Conservation (phyloP, 2,888 invertebrate species). For the Miltochrista miniata region DNA sequence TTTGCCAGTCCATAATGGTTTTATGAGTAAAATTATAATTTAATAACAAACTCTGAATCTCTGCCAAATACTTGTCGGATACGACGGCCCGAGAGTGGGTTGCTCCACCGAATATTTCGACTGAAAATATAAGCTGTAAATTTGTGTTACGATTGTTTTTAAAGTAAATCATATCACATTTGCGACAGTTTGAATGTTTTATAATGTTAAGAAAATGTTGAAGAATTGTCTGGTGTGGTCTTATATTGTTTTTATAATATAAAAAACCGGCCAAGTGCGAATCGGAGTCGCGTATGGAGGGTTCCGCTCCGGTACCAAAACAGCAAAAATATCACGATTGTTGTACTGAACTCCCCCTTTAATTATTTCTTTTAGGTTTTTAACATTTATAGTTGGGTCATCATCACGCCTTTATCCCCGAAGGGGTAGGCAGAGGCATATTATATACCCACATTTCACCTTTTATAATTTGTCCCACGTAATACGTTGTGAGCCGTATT, state of each 20-base stretch:
- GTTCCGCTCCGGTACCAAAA: too few relatives aligned
- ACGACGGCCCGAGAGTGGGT: conserved; percentile 54
- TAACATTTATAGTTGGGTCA: too few relatives aligned
- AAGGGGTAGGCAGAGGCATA: too few relatives aligned
- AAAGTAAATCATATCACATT: conserved; percentile 55
- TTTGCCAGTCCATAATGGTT: conserved; percentile 60
- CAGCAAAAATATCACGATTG: too few relatives aligned
- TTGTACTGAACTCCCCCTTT: too few relatives aligned
- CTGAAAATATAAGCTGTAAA: conserved; percentile 62
- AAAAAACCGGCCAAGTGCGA: too few relatives aligned
- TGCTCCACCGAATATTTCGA: conserved; percentile 55
- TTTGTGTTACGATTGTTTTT: conserved; percentile 49
- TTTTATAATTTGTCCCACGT: too few relatives aligned
- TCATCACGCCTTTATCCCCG: too few relatives aligned
- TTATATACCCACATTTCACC: too few relatives aligned
- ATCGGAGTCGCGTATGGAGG: too few relatives aligned
- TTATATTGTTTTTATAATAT: neutral
- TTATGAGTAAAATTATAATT: conserved; percentile 74
- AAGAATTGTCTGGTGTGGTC: neutral
- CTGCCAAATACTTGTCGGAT: conserved; percentile 71
- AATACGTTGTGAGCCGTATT: too few relatives aligned
- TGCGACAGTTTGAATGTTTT: conserved; percentile 12
- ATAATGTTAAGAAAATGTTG: neutral
- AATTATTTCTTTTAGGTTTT: too few relatives aligned
- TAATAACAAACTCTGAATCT: conserved; percentile 73